These are phyloP conservation scores for Numenius arquata DNA, from an alignment of 2,113 vertebrate genomes.

Conservation along the genomic window DNA sequence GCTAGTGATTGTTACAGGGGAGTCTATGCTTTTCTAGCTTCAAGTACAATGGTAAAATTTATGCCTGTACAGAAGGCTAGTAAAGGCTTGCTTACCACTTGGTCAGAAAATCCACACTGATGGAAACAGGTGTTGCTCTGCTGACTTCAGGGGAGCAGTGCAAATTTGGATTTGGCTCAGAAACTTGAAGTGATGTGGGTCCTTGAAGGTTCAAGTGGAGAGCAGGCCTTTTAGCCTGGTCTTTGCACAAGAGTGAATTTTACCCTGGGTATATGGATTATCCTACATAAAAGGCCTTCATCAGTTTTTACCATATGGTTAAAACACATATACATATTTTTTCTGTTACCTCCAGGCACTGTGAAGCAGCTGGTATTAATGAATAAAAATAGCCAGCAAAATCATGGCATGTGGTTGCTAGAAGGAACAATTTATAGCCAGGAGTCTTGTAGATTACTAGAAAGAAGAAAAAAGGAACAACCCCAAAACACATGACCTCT, in stretches of 20 bases:
- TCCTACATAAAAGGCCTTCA: slow-evolving; percentile 65
- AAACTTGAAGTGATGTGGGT: not conserved
- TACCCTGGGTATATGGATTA: slow-evolving; percentile 5
- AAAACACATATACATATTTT: slow-evolving; percentile 65
- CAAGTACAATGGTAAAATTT: not conserved
- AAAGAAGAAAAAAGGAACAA: slow-evolving; percentile 24
- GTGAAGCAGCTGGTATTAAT: slow-evolving; percentile 74
- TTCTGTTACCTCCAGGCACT: slow-evolving; percentile 69
- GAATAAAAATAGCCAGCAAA: slow-evolving; percentile 68
- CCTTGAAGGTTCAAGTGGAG: not conserved
- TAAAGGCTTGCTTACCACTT: not conserved
- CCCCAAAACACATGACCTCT: slow-evolving; percentile 21
- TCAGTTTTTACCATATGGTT: slow-evolving; percentile 68
- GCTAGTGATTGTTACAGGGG: not conserved
- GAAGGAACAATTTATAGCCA: slow-evolving; percentile 68
- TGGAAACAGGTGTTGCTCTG: not conserved
- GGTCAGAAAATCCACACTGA: not conserved
- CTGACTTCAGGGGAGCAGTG: not conserved
- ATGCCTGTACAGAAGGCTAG: not conserved
- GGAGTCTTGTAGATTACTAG: slow-evolving; percentile 54
- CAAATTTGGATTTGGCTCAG: not conserved
- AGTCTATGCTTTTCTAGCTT: not conserved
- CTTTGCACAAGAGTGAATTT: not conserved
- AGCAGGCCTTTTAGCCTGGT: not conserved
- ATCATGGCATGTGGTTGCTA: slow-evolving; percentile 62